phyloP scores from a whole-genome alignment of 2,888 invertebrate species.

The Tanypteryx hageni region DNA sequence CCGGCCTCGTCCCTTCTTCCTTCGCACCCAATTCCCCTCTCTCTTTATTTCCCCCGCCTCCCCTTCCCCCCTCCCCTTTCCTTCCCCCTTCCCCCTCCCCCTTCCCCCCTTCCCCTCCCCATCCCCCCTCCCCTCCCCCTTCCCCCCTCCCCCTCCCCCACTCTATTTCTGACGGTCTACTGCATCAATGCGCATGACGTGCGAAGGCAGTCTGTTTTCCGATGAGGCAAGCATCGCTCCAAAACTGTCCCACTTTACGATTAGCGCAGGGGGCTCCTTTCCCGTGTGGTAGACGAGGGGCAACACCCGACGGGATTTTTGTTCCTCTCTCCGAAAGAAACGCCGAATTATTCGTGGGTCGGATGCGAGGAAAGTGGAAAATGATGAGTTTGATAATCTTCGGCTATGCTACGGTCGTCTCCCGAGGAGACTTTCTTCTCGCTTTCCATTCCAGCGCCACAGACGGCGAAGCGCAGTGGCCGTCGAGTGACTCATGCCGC shows the following conservation, averaged over 20 bases:
- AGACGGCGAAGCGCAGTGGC: not conserved
- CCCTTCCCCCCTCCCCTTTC: not conserved
- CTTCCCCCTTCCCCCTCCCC: too few species aligned
- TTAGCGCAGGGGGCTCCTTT: slow-evolving; percentile 1
- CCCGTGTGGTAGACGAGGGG: not conserved
- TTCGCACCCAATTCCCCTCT: not conserved
- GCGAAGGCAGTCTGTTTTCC: not conserved
- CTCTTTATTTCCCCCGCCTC: too few species aligned
- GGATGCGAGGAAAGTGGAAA: not conserved
- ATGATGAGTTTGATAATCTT: slow-evolving; percentile 1
- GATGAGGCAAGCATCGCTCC: not conserved
- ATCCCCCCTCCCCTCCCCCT: not conserved
- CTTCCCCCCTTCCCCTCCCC: not conserved
- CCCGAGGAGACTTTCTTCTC: too few species aligned
- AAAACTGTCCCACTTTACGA: slow-evolving; percentile 42
- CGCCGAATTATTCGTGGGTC: not conserved
- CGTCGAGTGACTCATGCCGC: not conserved
- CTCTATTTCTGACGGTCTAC: not conserved
- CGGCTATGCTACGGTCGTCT: not conserved
- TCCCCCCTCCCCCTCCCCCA: too few species aligned
- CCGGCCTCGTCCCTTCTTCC: not conserved
- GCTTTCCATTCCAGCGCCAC: not conserved
- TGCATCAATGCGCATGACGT: slow-evolving; percentile 40
- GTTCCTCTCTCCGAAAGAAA: not conserved
- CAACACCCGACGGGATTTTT: not conserved